Conservation (phyloP, 92 coral and sea anemone species). For the Micromussa lordhowensis region DNA sequence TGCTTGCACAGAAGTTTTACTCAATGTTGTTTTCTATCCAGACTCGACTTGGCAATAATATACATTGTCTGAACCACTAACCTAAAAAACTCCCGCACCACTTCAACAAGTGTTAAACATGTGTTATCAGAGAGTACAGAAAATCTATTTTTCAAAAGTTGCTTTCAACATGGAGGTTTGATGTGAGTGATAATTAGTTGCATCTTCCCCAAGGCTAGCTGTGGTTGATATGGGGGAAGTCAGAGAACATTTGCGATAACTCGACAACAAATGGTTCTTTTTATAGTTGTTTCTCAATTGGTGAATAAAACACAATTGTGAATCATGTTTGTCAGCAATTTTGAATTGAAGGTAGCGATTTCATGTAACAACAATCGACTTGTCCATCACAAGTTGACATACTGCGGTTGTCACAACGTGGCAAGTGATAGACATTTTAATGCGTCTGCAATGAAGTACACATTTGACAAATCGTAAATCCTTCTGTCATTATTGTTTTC, state of each 20-base stretch:
- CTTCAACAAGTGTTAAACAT: slow-evolving; percentile 7
- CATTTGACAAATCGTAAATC: slow-evolving; percentile 10
- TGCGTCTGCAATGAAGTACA: slow-evolving; percentile 14
- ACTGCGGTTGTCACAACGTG: background rate
- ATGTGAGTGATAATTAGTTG: background rate
- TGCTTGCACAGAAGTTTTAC: slow-evolving; percentile 1
- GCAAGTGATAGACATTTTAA: slow-evolving; percentile 24
- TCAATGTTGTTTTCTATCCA: background rate
- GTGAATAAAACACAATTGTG: background rate
- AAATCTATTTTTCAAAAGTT: slow-evolving; percentile 34
- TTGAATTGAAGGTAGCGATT: background rate
- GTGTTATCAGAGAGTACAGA: slow-evolving; percentile 48
- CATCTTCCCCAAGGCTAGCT: background rate
- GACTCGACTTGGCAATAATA: background rate
- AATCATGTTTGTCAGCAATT: background rate
- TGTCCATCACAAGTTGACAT: background rate
- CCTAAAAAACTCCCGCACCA: background rate
- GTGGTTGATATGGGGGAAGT: background rate
- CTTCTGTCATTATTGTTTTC: slow-evolving; percentile 5
- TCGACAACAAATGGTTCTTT: background rate
- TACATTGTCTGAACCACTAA: background rate
- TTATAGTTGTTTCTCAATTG: background rate
- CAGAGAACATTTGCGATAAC: slow-evolving; percentile 18
- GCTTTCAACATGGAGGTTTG: background rate
- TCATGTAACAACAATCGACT: background rate